These are phyloP conservation scores for Limanda limanda DNA, from an alignment of 2,113 vertebrate genomes.

Conservation along the genomic window DNA sequence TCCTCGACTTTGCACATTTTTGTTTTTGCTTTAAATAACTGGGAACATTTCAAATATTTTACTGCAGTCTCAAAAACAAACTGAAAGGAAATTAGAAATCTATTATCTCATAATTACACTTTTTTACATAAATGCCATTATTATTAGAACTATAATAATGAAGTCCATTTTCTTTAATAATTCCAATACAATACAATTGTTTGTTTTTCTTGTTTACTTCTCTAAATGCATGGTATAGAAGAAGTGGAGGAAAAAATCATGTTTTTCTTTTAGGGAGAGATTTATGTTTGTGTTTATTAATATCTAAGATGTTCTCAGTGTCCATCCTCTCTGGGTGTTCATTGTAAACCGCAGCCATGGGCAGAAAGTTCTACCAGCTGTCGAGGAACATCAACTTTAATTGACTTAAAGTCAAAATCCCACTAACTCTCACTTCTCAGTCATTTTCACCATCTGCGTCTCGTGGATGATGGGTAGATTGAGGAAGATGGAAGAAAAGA, in stretches of 20 bases:
- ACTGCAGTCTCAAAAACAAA: not conserved
- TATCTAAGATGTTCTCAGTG: not conserved
- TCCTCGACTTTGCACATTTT: not conserved
- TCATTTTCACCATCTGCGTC: slow-evolving; percentile 44
- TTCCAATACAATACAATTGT: not conserved
- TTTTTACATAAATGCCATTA: no score
- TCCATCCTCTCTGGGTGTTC: not conserved
- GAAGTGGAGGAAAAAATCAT: no score
- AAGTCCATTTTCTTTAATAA: not conserved
- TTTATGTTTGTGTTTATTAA: no score
- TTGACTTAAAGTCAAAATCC: slow-evolving; percentile 19
- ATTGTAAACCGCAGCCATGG: slow-evolving; percentile 5
- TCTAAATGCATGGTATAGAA: no score
- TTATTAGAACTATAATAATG: not conserved
- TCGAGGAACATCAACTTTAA: slow-evolving; percentile 44
- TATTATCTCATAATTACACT: not conserved
- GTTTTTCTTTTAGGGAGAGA: no score
- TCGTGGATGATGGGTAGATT: slow-evolving; percentile 47
- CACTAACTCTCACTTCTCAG: slow-evolving; percentile 25
- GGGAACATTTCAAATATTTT: not conserved
- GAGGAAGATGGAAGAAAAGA: slow-evolving; percentile 17
- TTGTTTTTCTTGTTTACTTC: no score
- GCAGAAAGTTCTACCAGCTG: slow-evolving; percentile 19
- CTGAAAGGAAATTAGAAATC: not conserved
- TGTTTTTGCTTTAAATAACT: not conserved